These are phyloP conservation scores for Lumbricus terrestris DNA, from an alignment of 2,888 invertebrate genomes.

Conservation along the genomic window DNA sequence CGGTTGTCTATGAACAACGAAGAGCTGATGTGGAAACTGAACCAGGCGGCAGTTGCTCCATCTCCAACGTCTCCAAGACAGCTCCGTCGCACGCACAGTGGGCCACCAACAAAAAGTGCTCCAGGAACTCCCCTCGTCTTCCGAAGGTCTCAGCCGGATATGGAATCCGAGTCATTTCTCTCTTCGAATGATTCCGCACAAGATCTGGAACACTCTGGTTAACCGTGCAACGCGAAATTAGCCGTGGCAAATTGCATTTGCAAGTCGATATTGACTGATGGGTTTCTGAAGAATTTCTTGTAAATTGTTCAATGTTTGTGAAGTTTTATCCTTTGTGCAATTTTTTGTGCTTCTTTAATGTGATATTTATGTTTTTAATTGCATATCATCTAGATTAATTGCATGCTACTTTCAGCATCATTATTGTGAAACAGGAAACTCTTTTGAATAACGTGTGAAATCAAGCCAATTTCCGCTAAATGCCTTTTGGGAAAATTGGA, in stretches of 20 bases:
- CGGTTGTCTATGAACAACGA: conserved; percentile 80
- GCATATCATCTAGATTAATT: neutral
- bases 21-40: conserved; percentile 80
- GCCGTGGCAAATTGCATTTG: neutral
- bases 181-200: neutral
- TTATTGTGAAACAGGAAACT: no score
- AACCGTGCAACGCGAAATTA: neutral
- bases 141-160: neutral
- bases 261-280: neutral
- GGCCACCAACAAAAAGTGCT: neutral
- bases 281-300: neutral
- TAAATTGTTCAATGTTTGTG: neutral
- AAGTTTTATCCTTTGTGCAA: neutral
- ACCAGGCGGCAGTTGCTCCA: conserved; percentile 47
- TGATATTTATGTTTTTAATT: neutral
- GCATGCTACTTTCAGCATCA: neutral
- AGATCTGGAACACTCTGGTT: neutral
- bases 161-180: neutral
- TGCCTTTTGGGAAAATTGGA: no score
- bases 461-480: no score
- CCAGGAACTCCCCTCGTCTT: neutral
- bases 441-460: no score
- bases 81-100: neutral
- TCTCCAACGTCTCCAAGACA: neutral
- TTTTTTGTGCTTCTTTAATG: neutral